Base-by-base conservation (phyloP, 2,113 vertebrate genomes). In the Perca flavescens region DNA sequence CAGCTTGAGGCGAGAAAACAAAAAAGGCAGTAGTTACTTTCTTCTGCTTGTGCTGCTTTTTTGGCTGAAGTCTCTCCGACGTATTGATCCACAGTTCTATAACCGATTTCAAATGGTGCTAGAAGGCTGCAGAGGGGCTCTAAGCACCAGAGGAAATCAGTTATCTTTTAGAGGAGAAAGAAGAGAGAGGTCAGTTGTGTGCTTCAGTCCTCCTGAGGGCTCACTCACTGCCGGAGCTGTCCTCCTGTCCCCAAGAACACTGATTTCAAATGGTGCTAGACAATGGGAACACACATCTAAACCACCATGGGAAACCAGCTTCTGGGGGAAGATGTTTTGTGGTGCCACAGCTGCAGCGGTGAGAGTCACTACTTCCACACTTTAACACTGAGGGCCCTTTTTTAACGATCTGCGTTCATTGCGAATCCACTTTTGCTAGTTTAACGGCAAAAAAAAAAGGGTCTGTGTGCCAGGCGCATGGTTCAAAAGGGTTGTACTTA, bases 21-120 rank as follows among this genome's bases (percentile, higher is more conserved):
- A 31, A 17, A 43, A 3, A 10, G 12, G 4, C 43, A 5, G n/a
- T 17, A 11, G 10, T 36, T 2, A 5, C 16, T 9, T 47, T 47
- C 17, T 58, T 74, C 76, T 76, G 21, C 46, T 61, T 10, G 34
- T 56, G 31, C 11, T 17, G 12, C 2, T 3, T 34, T 31, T 40
- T 40, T 40, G 40, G 54, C 34, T 19, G 70, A 19, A 2, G 54
- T 70, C 64, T 79, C 66, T 19, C 75, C 31, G 92, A 87, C 49
- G 94, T 82, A 83, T 56, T 66, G 86, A 92, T 96, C 97, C 97
- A 98, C 97, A 82, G 94, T 96, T 96, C 96, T 97, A 99, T 99
- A 99, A 99, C 98, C 97, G 98, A 99, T 99, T 99, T 99, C 98
- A 97, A 98, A 99, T 99, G 98, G 98, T 99, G 98, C 98, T 99